Evolutionary conservation across 2,113 vertebrate species (phyloP), one percentile per base, ranked within the genome.

Genomic region (Motacilla tschutschensis): DNA sequence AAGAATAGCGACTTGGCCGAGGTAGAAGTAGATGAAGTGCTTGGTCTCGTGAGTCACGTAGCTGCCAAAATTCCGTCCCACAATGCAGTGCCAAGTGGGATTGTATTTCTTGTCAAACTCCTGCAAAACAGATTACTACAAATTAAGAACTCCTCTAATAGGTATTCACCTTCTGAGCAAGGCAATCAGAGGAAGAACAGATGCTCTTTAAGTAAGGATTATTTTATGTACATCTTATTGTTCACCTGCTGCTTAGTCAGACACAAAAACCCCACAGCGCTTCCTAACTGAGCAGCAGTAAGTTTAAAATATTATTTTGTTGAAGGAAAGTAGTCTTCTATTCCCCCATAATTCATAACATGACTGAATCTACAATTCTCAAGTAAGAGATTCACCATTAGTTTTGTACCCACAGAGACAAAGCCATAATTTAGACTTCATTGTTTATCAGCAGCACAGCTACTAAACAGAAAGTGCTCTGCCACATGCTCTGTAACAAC

Each of bases 71-170:
- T 99, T 99, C 93, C 98, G 98, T 80, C 99, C 99, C 94, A 99
- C 99, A 3, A 99, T 99, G 97, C 99, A 99, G 95, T 99, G 99
- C 99, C 99, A 99, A 65, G 99, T 99, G 41, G 99, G 99, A 71
- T 99, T 99, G 84, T 99, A 99, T 93, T 99, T 99, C 97, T 99
- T 99, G 97, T 99, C 98, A 92, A 99, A 99, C 89, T 99, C 99
- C 99, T 99, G 95, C 65, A 77, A 53, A 76, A 80, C 38, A 63
- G 92, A 60, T 69, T 48, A 35, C 55, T 69, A 36, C 28, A 62
- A 71, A 70, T 81, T 62, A 88, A 92, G 20, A 85, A 76, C 36
- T 65, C 38, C 66, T 84, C 75, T 62, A 28, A 82, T 14, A 63
- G 21, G 22, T 47, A 58, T 17, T 82, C 33, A 21, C 17, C 74